Base-by-base conservation (phyloP, 2,888 invertebrate genomes). In the Sesia bembeciformis region DNA sequence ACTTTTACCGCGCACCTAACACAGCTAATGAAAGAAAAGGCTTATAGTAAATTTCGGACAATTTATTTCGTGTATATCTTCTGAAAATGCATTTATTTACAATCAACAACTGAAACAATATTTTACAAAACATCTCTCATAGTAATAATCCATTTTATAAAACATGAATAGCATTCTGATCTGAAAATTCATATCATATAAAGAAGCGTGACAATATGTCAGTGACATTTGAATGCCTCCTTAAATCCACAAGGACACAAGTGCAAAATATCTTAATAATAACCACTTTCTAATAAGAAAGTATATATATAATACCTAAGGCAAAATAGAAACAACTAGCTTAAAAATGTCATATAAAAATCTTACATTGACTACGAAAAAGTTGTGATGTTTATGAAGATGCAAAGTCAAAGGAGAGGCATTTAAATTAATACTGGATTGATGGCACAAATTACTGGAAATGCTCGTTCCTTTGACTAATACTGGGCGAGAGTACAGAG, bases 161-260 rank as follows among this genome's bases (percentile, higher is more conserved):
- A 76, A 80, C 78, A 81, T 74, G 75, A 76, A 81, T 80, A 84
- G 75, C 77, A 76, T 76, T 81, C 73, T 72, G 72, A 76, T 79
- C 70, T 73, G 73, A 77, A 76, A 77, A 73, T 46, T 68, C 69
- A 77, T 75, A 76, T 73, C 63, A 70, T 75, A 72, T 23, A 56
- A 81, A 77, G 66, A 83, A 87, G 87, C 87, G 83, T 86, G 86
- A 79, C 67, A 84, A 80, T 85, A 86, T 83, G 84, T 82, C 76
- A 70, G 59, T 65, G 81, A 80, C 84, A 78, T 66, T 66, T 62
- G 62, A 63, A 75, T 74, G 81, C 80, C 84, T 64, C 66, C 65
- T 71, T 78, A 79, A 81, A 86, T 89, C 89, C 89, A 89, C 89
- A 89, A 89, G 88, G 89, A 84, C 89, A 86, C 89, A 89, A 89